phyloP scores from a whole-genome alignment of 1,140 invertebrate genomes.

The Musca domestica region DNA sequence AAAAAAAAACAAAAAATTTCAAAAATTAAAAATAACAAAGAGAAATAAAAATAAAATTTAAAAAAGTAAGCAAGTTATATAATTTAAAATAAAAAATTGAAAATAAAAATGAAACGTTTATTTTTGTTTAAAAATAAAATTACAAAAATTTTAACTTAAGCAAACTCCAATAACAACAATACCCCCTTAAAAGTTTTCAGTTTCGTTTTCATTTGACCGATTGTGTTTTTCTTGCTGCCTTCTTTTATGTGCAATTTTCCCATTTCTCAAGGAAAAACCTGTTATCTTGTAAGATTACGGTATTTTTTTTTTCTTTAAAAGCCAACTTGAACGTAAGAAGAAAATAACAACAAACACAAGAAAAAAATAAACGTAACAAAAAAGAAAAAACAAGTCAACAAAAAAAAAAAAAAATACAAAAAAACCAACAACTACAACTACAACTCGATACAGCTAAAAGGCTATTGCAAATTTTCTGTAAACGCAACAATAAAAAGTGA shows the following conservation, averaged over 20 bases:
- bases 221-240: too few species aligned
- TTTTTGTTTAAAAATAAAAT: neutral
- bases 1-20: neutral
- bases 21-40: too few species aligned
- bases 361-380: neutral
- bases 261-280: too few species aligned
- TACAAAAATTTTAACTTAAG: too few species aligned
- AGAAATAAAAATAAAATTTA: too few species aligned
- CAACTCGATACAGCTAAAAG: neutral
- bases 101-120: neutral
- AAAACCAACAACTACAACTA: neutral
- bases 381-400: neutral
- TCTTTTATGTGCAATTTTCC: too few species aligned
- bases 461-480: constrained; percentile 9
- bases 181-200: too few species aligned
- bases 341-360: neutral
- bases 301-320: neutral
- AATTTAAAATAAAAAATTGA: too few species aligned
- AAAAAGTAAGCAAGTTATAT: too few species aligned
- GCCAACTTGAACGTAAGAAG: neutral
- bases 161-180: too few species aligned
- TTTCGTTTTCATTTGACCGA: too few species aligned
- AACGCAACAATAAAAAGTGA: constrained; percentile 16
- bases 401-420: neutral
- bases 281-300: neutral